These are phyloP conservation scores for Zaprionus gabonicus DNA, from an alignment of 1,140 invertebrate species.

Conservation along the genomic window DNA sequence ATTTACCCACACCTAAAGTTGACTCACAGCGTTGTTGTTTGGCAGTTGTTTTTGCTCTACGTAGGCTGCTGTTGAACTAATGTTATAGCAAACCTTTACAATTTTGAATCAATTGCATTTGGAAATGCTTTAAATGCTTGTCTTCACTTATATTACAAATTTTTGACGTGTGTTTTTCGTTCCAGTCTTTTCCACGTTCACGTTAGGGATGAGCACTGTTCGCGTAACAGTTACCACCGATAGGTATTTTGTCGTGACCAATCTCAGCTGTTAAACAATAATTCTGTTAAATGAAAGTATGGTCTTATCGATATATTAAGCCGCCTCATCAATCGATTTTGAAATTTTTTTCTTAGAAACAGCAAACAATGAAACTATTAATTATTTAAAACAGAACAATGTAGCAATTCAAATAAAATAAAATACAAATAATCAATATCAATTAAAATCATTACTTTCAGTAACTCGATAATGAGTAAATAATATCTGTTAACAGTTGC, in stretches of 20 bases:
- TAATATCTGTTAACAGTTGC: too few relatives aligned
- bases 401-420: too few relatives aligned
- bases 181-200: slow-evolving; percentile 64
- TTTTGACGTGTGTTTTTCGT: slow-evolving; percentile 75
- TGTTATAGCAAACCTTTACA: slow-evolving; percentile 22
- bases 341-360: too few relatives aligned
- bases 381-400: too few relatives aligned
- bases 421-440: too few relatives aligned
- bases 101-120: slow-evolving; percentile 36
- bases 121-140: slow-evolving; percentile 30
- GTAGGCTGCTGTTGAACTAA: slow-evolving; percentile 9
- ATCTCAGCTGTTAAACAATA: slow-evolving; percentile 7
- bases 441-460: too few relatives aligned
- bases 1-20: not conserved
- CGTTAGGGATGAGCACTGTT: slow-evolving; percentile 29
- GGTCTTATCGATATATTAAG: not conserved
- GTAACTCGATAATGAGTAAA: too few relatives aligned
- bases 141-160: slow-evolving; percentile 29
- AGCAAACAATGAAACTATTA: too few relatives aligned
- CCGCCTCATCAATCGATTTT: too few relatives aligned
- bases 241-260: not conserved
- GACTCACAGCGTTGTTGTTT: slow-evolving; percentile 10
- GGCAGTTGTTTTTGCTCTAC: slow-evolving; percentile 24
- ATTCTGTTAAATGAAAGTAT: not conserved
- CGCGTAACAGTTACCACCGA: not conserved